Evolutionary conservation across 1,140 invertebrate genomes (phyloP), one percentile per base, ranked within the genome.

Genomic region (Portunus trituberculatus): DNA sequence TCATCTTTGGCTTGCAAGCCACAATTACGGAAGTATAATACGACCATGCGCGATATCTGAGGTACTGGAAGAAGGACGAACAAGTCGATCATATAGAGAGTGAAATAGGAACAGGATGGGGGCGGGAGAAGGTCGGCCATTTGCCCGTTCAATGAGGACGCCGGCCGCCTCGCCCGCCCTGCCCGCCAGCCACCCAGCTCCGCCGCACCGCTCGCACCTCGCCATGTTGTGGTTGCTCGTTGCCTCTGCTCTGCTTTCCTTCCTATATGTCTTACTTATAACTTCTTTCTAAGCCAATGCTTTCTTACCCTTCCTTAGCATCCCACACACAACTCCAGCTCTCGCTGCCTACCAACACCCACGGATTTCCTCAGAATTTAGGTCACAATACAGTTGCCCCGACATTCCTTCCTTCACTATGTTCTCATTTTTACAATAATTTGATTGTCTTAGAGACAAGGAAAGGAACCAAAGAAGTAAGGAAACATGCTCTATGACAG

Each of bases 61-160:
- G 16, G 20, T 7, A 1, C 67, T 76, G 20, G 67, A 76, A 25
- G 67, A 20, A 76, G 12, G 67, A 76, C 67, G 25, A 20, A 76
- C 20, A 76, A 76, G 67, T 76, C 67, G 67, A 76, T 76, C 67
- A n/a, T 67, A 91, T 4, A 48, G 82, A 45, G 48, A 46, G 8
- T 14, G 92, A 59, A 87, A 87, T 93, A 52, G 84, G 92, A 84
- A 59, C n/a, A 84, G 45, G 83, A 67, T 91, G 45, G 39, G 48
- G 92, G 83, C 82, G 20, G 83, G 83, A 31, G 48, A 20, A 31
- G 28, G n/a, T 83, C 92, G 83, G 92, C 92, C 92, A 93, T 93
- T 93, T 93, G 45, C 92, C 39, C 91, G 91, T 14, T 32, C 76
- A 20, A 6, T 32, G 91, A 92, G 59, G 91, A 91, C 90, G 52